Base-by-base conservation (phyloP, 2,888 invertebrate genomes). In the Meghimatium bilineatum region DNA sequence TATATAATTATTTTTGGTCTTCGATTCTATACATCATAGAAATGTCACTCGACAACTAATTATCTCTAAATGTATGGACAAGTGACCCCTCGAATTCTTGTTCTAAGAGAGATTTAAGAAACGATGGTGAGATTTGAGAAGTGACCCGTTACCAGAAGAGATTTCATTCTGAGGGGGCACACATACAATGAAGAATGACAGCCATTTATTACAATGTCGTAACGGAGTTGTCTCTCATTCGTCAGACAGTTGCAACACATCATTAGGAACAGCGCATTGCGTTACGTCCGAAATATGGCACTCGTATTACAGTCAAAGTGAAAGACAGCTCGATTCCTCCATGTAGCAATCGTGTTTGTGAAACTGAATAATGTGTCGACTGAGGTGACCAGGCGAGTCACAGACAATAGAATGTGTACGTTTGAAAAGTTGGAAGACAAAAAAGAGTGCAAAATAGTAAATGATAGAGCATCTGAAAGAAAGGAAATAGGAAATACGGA, bases 281-380 rank as follows among this genome's bases (percentile, higher is more conserved):
- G 56, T 36, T n/a, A 14, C n/a, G 80, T 29, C 8, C 34, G n/a
- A 69, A 71, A 80, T 80, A 80, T 80, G 80, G 80, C 36, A 34
- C 23, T 14, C 26, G 38, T 17, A 29, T 3, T n/a, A 20, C 20
- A n/a, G 17, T 3, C 12, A 49, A 8, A 32, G 52, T 29, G 52
- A 74, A 49, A 1, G 6, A 74, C 29, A n/a, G 52, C 20, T 74
- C 29, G 14, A 44, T n/a, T 44, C 36, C 23, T 44, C 32, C 26
- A 23, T n/a, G 60, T n/a, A 26, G 12, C 23, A 23, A 23, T 56
- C 23, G 8, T 44, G 44, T 44, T 56, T 23, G 56, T 63, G 2
- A n/a, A n/a, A 63, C n/a, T n/a, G 63, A n/a, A 29, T 63, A 63
- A 63, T 63, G n/a, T 63, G 26, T 29, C n/a, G 23, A 63, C 10